Conservation (phyloP, 2,888 invertebrate genomes). For the Pseudococcus jackbeardsleyi region DNA sequence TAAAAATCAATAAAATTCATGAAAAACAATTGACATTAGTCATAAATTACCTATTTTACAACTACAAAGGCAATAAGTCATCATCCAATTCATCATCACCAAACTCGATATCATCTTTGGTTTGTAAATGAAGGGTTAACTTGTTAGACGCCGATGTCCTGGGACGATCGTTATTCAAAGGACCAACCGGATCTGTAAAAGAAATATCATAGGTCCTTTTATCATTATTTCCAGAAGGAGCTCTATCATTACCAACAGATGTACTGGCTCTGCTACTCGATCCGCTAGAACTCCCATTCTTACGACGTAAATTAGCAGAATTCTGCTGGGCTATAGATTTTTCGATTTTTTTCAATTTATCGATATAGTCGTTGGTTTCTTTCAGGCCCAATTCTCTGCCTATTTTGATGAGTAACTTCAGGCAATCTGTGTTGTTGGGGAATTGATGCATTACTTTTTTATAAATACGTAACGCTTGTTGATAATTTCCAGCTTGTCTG, state of each 20-base stretch:
- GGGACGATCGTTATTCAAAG: constrained; percentile 60
- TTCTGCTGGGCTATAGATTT: constrained; percentile 70
- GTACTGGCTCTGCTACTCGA: constrained; percentile 61
- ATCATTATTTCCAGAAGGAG: background rate
- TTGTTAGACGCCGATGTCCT: constrained; percentile 61
- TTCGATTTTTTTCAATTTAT: constrained; percentile 84
- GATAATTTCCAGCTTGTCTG: constrained; percentile 85
- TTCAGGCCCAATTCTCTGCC: constrained; percentile 91
- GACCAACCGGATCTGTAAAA: constrained; percentile 59
- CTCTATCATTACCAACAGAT: constrained; percentile 20
- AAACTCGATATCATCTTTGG: constrained; percentile 56
- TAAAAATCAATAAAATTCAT: background rate
- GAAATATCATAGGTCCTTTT: constrained; percentile 36
- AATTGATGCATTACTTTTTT: constrained; percentile 89
- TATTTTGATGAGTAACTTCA: constrained; percentile 88
- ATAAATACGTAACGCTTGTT: constrained; percentile 85
- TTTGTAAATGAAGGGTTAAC: background rate
- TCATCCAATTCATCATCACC: constrained; percentile 62
- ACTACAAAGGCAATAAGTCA: constrained; percentile 57
- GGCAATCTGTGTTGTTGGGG: constrained; percentile 94
- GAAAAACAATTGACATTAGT: background rate
- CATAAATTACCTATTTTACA: background rate
- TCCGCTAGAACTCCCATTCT: constrained; percentile 38
- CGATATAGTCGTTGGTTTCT: constrained; percentile 87
- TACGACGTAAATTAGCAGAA: constrained; percentile 15